Evolutionary conservation across 2,888 invertebrate genomes (phyloP).

Genomic region (Andrena bucephala): DNA sequence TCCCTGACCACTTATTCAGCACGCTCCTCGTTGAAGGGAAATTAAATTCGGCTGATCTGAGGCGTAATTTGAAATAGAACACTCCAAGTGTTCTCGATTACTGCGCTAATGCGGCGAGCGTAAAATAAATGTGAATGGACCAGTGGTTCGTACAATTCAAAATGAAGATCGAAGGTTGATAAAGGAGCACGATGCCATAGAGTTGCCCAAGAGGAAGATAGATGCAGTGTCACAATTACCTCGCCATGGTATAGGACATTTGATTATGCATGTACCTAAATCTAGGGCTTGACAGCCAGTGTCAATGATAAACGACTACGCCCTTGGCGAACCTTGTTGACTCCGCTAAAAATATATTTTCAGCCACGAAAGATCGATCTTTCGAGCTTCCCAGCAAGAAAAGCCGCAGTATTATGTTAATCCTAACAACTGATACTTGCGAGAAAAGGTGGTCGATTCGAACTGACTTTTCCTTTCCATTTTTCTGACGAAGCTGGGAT

Average conservation of each 20-base stretch:
- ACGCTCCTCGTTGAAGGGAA: not conserved
- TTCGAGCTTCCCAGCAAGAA: not conserved
- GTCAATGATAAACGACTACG: constrained; percentile 36
- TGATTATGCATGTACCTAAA: constrained; percentile 29
- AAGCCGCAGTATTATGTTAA: not conserved
- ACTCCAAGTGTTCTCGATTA: not conserved
- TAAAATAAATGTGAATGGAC: not conserved
- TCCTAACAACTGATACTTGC: not conserved
- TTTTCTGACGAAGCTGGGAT: too few species aligned
- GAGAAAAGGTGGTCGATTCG: not conserved
- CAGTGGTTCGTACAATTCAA: not conserved
- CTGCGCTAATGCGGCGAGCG: not conserved
- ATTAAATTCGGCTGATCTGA: constrained; percentile 13
- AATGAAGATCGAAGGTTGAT: not conserved
- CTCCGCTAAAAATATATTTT: constrained; percentile 11
- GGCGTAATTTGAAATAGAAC: not conserved
- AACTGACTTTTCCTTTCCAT: not conserved
- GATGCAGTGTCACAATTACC: constrained; percentile 27
- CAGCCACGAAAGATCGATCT: constrained; percentile 7
- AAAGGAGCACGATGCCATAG: not conserved
- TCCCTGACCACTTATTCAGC: constrained; percentile 11
- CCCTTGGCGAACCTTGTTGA: constrained; percentile 23
- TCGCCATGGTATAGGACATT: not conserved
- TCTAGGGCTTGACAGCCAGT: constrained; percentile 14
- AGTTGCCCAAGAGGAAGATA: constrained; percentile 7